Evolutionary conservation across 2,113 vertebrate genomes (phyloP).

Genomic region (Ochotona curzoniae): DNA sequence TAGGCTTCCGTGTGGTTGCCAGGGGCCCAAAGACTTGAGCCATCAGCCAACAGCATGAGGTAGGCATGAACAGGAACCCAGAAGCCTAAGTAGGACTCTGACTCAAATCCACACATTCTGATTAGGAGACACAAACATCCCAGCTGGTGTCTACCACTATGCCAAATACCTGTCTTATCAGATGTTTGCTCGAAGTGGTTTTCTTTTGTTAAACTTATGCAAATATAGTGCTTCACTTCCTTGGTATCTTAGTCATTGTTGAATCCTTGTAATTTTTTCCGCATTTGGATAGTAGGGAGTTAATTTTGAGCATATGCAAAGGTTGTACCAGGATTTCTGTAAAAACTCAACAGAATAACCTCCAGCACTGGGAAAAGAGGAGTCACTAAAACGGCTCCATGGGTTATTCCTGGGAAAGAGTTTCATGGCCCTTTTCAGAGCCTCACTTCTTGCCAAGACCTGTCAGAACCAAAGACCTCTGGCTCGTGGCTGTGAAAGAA

Average conservation of each 20-base stretch:
- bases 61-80: no score
- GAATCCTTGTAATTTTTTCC: slow-evolving; percentile 10
- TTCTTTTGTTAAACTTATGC: not conserved
- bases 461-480: slow-evolving; percentile 24
- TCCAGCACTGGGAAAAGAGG: not conserved
- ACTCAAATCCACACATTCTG: no score
- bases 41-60: no score
- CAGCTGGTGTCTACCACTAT: no score
- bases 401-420: not conserved
- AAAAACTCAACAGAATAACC: not conserved
- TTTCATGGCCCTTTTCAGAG: not conserved
- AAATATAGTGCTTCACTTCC: slow-evolving; percentile 10
- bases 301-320: slow-evolving; percentile 18
- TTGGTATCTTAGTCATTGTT: slow-evolving; percentile 11
- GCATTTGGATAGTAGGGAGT: not conserved
- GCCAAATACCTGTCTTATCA: not conserved
- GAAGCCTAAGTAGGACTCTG: no score
- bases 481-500: not conserved
- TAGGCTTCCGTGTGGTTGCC: no score
- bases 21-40: no score
- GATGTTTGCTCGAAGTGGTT: not conserved
- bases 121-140: no score
- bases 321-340: not conserved
- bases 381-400: slow-evolving; percentile 30
- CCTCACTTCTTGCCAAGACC: not conserved